A percentile compares a stretch with the other conserved stretches of the same genome.
phyloP scores from a whole-genome alignment of 2,797 vertebrate genomes.

The Pangasius macronema region DNA sequence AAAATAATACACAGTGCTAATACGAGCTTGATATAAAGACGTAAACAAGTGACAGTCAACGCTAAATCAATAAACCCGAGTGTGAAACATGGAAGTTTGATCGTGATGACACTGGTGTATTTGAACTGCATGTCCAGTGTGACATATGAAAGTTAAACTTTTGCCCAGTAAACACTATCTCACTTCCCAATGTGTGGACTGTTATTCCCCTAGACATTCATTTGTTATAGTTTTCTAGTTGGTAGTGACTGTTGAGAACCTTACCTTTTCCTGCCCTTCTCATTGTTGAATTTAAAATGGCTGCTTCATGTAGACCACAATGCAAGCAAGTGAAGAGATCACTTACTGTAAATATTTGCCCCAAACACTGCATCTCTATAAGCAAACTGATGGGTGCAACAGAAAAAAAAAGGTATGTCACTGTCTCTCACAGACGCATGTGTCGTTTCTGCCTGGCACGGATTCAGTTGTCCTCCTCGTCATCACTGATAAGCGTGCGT shows the following conservation, averaged over 20 bases:
- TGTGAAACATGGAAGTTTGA: background rate
- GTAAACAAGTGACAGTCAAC: constrained; percentile 32
- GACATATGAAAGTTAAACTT: background rate
- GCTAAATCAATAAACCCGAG: background rate
- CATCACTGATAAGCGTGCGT: constrained; percentile 89
- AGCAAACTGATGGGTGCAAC: background rate
- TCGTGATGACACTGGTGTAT: constrained; percentile 4
- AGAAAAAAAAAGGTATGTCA: background rate
- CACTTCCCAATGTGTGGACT: background rate
- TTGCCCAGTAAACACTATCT: background rate
- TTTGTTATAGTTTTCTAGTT: no score
- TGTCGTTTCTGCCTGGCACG: background rate
- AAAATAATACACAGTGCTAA: constrained; percentile 9
- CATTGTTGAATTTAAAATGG: background rate
- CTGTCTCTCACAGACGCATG: background rate
- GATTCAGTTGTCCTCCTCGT: constrained; percentile 87
- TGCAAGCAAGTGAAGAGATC: background rate
- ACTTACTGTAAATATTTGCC: background rate
- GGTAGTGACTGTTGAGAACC: no score
- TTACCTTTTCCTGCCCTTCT: no score
- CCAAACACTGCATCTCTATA: constrained; percentile 15
- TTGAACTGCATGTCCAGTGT: background rate
- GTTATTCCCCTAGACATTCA: no score
- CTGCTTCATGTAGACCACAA: background rate
- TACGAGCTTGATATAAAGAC: constrained; percentile 3